Base-by-base conservation (phyloP, 2,888 invertebrate genomes). In the Cheilosia vernalis region DNA sequence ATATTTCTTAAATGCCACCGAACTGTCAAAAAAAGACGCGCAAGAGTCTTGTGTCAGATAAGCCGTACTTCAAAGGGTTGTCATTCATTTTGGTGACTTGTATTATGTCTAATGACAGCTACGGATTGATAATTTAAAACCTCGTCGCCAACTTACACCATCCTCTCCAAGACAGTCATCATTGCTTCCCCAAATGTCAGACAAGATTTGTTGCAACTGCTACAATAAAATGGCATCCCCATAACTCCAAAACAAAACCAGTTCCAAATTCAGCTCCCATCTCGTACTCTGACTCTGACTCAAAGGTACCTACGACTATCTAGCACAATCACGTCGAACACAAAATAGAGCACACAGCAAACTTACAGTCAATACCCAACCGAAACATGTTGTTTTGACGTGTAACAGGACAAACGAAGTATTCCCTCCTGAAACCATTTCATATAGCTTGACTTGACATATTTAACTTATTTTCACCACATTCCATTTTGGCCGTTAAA, bases 401-500 rank as follows among this genome's bases (percentile, higher is more conserved):
- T 24, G n/a, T n/a, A 24, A 55, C 30, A 27, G 21, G 24, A 24
- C 15, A 27, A n/a, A 19, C 17, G 3, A 44, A 47, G 51, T n/a
- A 21, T 61, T 27, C 27, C 17, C 10, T 27, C 27, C 42, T 17
- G n/a, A 44, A 30, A 44, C 4, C 30, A 61, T 13, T 44, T 21
- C 19, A 24, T 21, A 49, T 21, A 49, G 49, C 33, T 47, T 33
- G 63, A 63, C 33, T 64, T 49, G 63, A 56, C 42, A 17, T 40
- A 37, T 72, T 40, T 24, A 70, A 60, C 49, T 60, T 60, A 70
- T 60, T 27, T 37, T 27, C n/a, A 13, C 33, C 44, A 44, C 56
- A 66, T 55, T 19, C 64, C 37, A 37, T n/a, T n/a, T 30, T 30
- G n/a, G 49, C 27, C 19, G 55, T 82, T 70, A 44, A 56, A 67